A percentile compares a stretch with the other conserved stretches of the same genome.
Conservation (phyloP, 2,113 vertebrate species). For the Bufo gargarizans region DNA sequence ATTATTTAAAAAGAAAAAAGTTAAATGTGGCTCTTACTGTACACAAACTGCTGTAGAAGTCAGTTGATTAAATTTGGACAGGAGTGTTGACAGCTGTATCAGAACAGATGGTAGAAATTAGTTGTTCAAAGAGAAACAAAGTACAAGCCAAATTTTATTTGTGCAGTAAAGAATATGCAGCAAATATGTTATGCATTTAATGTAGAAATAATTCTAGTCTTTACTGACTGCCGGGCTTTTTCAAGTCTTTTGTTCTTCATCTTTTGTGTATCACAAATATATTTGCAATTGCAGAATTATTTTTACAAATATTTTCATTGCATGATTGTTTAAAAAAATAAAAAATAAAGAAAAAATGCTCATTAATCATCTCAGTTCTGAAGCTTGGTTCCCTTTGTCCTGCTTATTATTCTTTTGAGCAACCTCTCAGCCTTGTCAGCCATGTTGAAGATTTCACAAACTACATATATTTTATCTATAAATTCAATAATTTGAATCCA, state of each 20-base stretch:
- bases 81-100: conserved; percentile 54
- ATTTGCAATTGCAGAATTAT: not conserved
- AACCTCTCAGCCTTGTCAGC: not conserved
- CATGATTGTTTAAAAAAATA: not conserved
- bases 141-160: conserved; percentile 53
- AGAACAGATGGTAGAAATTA: conserved; percentile 57
- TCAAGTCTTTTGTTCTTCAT: not conserved
- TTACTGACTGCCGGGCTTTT: not conserved
- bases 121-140: conserved; percentile 57
- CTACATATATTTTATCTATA: not conserved
- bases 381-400: not conserved
- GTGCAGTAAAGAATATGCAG: conserved; percentile 50
- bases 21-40: conserved; percentile 17
- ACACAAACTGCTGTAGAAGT: conserved; percentile 45
- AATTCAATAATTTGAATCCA: no score
- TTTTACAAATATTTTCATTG: not conserved
- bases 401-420: not conserved
- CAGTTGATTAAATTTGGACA: conserved; percentile 57
- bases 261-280: not conserved
- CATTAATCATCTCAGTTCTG: not conserved
- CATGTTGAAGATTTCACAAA: not conserved
- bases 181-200: conserved; percentile 45
- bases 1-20: not conserved
- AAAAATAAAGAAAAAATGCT: not conserved
- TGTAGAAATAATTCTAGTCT: conserved; percentile 24